Base-by-base conservation (phyloP, 2,797 vertebrate genomes). In the Morus bassanus region DNA sequence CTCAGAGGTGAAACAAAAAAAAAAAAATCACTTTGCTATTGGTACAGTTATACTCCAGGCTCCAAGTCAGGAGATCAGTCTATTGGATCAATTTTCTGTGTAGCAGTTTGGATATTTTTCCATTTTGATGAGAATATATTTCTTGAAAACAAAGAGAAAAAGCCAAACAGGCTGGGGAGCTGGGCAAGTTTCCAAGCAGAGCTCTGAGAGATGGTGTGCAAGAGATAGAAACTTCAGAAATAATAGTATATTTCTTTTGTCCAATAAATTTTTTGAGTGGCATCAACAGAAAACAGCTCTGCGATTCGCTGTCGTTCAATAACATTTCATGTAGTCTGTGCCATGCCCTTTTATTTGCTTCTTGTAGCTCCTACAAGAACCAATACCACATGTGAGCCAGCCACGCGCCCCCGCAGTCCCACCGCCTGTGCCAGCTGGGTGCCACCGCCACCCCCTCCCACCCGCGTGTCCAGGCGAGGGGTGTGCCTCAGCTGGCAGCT, bases 351-450 rank as follows among this genome's bases (percentile, higher is more conserved):
- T 61, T 19, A 33, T 59, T 54, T 77, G 30, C 33, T 54, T 57
- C 13, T 21, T 7, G 27, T n/a, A 54, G 37, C n/a, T 53, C 31
- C 51, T 59, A 6, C 22, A 24, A 56, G 31, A 88, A 69, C 11
- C 13, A 21, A 11, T 25, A 24, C 15, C 14, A 6, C 0, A 0
- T 0, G 0, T 57, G 7, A 50, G 41, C 50, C 41, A 53, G 31
- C 46, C 18, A 1, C 7, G 33, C 6, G 11, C 14, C 25, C 45
- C 77, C 18, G 6, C 23, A 28, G 59, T 43, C n/a, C 46, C 41
- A 4, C 35, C 4, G 14, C 19, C 27, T 21, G 37, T 61, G 39
- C 46, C 57, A 14, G 2, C 12, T 4, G 22, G 59, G 43, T 59
- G 69, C 28, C 50, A 17, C 30, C 4, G 1, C 1, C 2, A 5